Base-by-base conservation (phyloP, 2,888 invertebrate species). In the Caenorhabditis doughertyi region DNA sequence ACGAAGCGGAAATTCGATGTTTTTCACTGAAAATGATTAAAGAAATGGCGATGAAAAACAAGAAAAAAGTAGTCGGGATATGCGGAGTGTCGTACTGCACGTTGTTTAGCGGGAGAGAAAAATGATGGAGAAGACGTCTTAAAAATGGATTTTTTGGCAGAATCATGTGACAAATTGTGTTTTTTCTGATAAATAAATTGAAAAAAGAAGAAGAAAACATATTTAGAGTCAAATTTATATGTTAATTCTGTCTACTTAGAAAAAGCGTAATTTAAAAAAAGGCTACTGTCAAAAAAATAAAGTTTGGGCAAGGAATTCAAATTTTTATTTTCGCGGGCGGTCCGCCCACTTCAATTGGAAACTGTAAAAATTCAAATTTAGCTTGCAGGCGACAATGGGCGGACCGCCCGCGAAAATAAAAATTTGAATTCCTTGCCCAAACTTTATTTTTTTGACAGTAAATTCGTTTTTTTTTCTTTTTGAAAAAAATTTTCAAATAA, bases 31-130 rank as follows among this genome's bases (percentile, higher is more conserved):
- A 35, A 60, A 32, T 18, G 23, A 32, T 13, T 9, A 25, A 18
- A 16, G 27, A 68, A 73, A 60, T 13, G n/a, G 42, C 42, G 49
- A 21, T 25, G 44, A 65, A 49, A 44, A 62, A 51, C 11, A 47
- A 47, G 5, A 27, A 35, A 23, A 49, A 27, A 27, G 51, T 47
- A 13, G n/a, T 39, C 51, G 65, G 49, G 7, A 49, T 25, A 25
- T n/a, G 62, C 56, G 74, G 65, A 74, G 65, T 56, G 74, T 74
- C 65, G 74, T 74, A 21, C n/a, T 23, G 74, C 65, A 39, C 32
- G 42, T 3, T 21, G 55, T 73, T 73, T 73, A 73, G 55, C 56
- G 42, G 56, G 3, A 18, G 3, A 9, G 13, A 35, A 21, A 56
- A 16, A n/a, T 29, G 13, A 16, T 16, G 21, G 29, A n/a, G n/a